Base-by-base conservation (phyloP, 1,140 invertebrate species). In the Thaumetopoea pityocampa region DNA sequence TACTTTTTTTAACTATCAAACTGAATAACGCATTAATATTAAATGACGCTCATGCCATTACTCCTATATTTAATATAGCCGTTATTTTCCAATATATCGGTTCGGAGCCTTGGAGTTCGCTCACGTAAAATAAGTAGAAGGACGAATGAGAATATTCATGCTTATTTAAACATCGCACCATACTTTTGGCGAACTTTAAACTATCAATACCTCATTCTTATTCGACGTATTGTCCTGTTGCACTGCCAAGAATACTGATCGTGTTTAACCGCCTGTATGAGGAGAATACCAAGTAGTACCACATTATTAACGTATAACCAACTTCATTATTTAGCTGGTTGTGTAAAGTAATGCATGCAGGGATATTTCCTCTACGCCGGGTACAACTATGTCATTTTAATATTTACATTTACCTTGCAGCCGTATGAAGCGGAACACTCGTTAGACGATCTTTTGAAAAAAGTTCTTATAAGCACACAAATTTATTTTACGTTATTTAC, bases 181-280 rank as follows among this genome's bases (percentile, higher is more conserved):
- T 69, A 68, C 32, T 62, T 77, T 72, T 72, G 63, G 66, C 73
- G 64, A 67, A 53, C 63, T 51, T 50, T 35, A 51, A 44, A 49
- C 53, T 61, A 63, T 37, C 76, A 76, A 76, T 81, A 51, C 51
- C 44, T 73, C 57, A 69, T 78, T 78, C 55, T 63, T 66, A 76
- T 78, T 69, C 69, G 47, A 29, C 52, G 50, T 61, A 63, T 65
- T 55, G 48, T 37, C n/a, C 37, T 35, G 29, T 47, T 36, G 33
- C 40, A 50, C 43, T 59, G 55, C 45, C 36, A 26, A 49, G 76
- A 74, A 80, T 80, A 71, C 61, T 74, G 52, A 77, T 70, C 14
- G 40, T 28, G 32, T 32, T 67, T 57, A 63, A 43, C 56, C 57
- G 51, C 32, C 61, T 33, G 41, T 6, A 8, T 24, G 33, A 36